These are phyloP conservation scores for Megalonaias nervosa DNA, from an alignment of 1,140 invertebrate genomes.

Conservation along the genomic window DNA sequence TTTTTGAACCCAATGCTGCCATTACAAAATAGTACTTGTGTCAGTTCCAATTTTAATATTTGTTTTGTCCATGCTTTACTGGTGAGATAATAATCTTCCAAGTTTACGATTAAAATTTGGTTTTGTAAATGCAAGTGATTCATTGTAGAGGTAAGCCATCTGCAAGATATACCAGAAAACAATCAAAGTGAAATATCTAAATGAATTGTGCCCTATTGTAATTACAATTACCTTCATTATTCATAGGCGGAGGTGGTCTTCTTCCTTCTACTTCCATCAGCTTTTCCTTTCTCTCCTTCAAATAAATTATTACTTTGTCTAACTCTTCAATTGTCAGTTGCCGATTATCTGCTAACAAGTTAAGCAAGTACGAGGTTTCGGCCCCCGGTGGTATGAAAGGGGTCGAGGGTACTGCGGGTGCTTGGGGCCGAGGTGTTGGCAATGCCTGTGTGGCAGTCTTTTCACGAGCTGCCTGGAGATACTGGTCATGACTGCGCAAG, in stretches of 20 bases:
- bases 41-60: too few relatives aligned
- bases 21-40: too few relatives aligned
- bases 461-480: conserved; percentile 74
- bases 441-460: conserved; percentile 36
- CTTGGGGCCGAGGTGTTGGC: neutral
- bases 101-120: too few relatives aligned
- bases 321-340: conserved; percentile 86
- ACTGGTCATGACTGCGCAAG: conserved; percentile 84
- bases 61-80: too few relatives aligned
- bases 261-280: conserved; percentile 40
- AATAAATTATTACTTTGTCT: conserved; percentile 84
- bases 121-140: too few relatives aligned
- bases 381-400: conserved; percentile 49
- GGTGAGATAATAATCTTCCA: too few relatives aligned
- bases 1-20: too few relatives aligned
- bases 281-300: conserved; percentile 81
- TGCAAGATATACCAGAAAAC: too few relatives aligned
- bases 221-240: too few relatives aligned
- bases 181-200: too few relatives aligned
- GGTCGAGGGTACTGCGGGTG: conserved; percentile 6
- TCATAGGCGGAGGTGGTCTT: neutral
- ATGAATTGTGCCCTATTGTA: too few relatives aligned
- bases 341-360: conserved; percentile 85
- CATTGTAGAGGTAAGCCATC: too few relatives aligned
- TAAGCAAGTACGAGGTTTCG: conserved; percentile 79